A percentile compares a stretch with the other conserved stretches of the same genome.
phyloP scores from a whole-genome alignment of 2,113 vertebrate genomes.

The Paramormyrops kingsleyae region DNA sequence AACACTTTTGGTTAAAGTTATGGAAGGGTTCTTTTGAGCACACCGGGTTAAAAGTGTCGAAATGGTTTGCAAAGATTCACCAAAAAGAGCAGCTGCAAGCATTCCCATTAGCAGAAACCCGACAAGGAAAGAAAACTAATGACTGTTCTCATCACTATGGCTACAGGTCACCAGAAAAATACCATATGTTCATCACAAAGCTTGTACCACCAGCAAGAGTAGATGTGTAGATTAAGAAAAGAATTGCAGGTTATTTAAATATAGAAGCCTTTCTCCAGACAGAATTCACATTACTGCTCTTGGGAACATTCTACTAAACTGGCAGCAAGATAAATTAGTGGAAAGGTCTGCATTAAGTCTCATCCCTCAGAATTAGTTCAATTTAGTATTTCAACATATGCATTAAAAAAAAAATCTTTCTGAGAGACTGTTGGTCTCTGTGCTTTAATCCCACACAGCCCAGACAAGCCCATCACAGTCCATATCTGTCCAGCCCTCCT shows the following conservation, averaged over 20 bases:
- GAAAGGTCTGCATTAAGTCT: background rate
- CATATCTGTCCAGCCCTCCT: background rate
- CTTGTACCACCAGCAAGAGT: background rate
- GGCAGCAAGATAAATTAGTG: background rate
- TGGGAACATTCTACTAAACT: background rate
- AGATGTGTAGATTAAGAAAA: background rate
- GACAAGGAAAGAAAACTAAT: background rate
- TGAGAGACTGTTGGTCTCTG: background rate
- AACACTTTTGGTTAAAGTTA: background rate
- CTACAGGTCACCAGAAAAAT: background rate
- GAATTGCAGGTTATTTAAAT: constrained; percentile 21
- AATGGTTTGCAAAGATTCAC: background rate
- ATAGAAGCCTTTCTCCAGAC: constrained; percentile 11
- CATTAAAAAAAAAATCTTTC: background rate
- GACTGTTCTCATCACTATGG: background rate
- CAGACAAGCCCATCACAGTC: background rate
- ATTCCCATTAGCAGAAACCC: background rate
- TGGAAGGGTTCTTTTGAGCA: background rate
- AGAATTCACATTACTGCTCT: background rate
- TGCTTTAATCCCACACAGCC: background rate
- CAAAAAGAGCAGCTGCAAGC: background rate
- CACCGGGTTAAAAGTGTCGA: background rate
- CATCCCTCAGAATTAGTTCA: background rate
- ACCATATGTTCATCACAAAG: background rate
- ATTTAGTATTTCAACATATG: background rate